phyloP scores from a whole-genome alignment of 2,888 invertebrate genomes.

The Metacarcinus magister region DNA sequence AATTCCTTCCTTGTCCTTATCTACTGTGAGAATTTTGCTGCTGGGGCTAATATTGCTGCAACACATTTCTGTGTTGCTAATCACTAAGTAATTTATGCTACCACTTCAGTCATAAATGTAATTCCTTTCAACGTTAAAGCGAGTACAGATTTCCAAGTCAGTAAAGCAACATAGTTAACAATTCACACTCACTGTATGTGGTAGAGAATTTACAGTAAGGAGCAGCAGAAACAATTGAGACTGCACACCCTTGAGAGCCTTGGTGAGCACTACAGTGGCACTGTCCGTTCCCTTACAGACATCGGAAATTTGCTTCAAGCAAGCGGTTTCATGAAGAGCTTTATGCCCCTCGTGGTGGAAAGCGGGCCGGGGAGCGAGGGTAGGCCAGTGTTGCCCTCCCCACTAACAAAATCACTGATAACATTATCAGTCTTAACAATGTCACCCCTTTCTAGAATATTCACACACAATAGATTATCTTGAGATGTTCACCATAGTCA shows the following conservation, averaged over 20 bases:
- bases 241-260: constrained; percentile 69
- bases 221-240: constrained; percentile 69
- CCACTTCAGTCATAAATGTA: constrained; percentile 50
- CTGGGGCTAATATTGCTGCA: constrained; percentile 65
- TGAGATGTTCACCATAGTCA: constrained; percentile 69
- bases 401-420: constrained; percentile 76
- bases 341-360: constrained; percentile 82
- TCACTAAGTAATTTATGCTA: constrained; percentile 47
- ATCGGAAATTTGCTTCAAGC: constrained; percentile 83
- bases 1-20: constrained; percentile 51
- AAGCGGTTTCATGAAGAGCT: constrained; percentile 83
- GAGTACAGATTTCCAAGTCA: not conserved
- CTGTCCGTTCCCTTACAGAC: constrained; percentile 82
- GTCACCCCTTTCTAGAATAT: constrained; percentile 74
- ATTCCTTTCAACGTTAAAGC: not conserved
- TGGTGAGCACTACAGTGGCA: constrained; percentile 73
- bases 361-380: constrained; percentile 82
- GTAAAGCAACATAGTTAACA: constrained; percentile 20
- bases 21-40: constrained; percentile 37
- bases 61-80: constrained; percentile 72
- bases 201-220: constrained; percentile 63
- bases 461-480: constrained; percentile 74
- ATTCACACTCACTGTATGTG: constrained; percentile 45
- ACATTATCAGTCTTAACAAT: constrained; percentile 65
- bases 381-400: constrained; percentile 82